A percentile compares a stretch with the other conserved stretches of the same genome.
phyloP scores from a whole-genome alignment of 2,888 invertebrate genomes.

The Trichacis sp. region DNA sequence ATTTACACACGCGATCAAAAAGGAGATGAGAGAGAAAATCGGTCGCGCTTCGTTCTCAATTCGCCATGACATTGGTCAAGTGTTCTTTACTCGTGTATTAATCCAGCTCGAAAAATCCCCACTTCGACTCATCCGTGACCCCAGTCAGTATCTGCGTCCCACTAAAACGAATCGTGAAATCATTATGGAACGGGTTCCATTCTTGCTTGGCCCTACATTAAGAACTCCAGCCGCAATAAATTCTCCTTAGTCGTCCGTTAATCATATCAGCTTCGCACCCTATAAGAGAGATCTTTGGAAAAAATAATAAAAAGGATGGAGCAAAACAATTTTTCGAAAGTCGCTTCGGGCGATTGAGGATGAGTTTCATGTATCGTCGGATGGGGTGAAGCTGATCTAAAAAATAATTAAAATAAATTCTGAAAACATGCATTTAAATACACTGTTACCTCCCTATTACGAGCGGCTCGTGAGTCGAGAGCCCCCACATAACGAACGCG shows the following conservation, averaged over 20 bases:
- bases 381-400: too few species aligned
- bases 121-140: neutral
- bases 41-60: conserved; percentile 34
- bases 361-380: too few species aligned
- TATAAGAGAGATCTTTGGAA: neutral
- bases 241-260: neutral
- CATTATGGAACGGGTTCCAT: conserved; percentile 50
- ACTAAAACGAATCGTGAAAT: conserved; percentile 43
- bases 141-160: conserved; percentile 23
- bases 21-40: conserved; percentile 38
- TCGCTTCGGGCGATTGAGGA: too few species aligned
- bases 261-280: neutral
- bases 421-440: too few species aligned
- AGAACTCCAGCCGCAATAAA: conserved; percentile 8
- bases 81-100: conserved; percentile 9
- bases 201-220: conserved; percentile 31
- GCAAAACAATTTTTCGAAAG: too few species aligned
- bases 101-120: conserved; percentile 38
- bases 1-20: too few species aligned
- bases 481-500: too few species aligned
- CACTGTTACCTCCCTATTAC: too few species aligned
- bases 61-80: conserved; percentile 39
- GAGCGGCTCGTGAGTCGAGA: too few species aligned
- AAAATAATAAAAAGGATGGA: too few species aligned
- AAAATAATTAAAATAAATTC: too few species aligned